Conservation (phyloP, 2,113 vertebrate genomes). For the Chloropsis hardwickii region DNA sequence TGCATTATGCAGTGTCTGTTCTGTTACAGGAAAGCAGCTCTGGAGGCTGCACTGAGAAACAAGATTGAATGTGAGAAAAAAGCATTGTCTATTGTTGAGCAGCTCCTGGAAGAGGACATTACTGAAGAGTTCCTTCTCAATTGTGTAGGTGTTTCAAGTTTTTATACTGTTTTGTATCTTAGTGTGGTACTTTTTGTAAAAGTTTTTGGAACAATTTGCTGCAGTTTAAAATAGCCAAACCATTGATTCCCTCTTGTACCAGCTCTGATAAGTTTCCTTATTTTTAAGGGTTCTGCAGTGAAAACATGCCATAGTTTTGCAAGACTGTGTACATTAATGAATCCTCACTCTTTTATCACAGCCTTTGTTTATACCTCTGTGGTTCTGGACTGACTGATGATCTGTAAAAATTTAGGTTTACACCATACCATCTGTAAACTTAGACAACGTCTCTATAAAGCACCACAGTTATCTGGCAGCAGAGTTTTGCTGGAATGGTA, state of each 20-base stretch:
- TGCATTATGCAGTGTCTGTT: neutral
- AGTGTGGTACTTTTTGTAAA: neutral
- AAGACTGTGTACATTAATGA: neutral
- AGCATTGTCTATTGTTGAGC: constrained; percentile 84
- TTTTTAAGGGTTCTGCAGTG: neutral
- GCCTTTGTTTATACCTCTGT: neutral
- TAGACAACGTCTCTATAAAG: neutral
- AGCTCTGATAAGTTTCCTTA: neutral
- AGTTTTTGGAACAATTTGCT: neutral
- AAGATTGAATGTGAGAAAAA: constrained; percentile 86
- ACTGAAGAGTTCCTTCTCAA: constrained; percentile 85
- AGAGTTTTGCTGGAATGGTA: neutral
- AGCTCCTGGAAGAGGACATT: constrained; percentile 85
- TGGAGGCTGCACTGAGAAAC: constrained; percentile 79
- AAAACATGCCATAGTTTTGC: neutral
- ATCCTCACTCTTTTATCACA: neutral
- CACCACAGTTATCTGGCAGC: neutral
- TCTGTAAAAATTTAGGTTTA: neutral
- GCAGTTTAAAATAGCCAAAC: neutral
- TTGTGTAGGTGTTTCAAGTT: constrained; percentile 78
- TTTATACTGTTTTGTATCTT: neutral
- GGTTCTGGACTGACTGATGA: neutral
- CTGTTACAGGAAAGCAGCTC: constrained; percentile 79
- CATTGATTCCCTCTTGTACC: neutral
- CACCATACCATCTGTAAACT: neutral